These are phyloP conservation scores for Escarpia spicata DNA, from an alignment of 2,888 invertebrate species.

Conservation along the genomic window DNA sequence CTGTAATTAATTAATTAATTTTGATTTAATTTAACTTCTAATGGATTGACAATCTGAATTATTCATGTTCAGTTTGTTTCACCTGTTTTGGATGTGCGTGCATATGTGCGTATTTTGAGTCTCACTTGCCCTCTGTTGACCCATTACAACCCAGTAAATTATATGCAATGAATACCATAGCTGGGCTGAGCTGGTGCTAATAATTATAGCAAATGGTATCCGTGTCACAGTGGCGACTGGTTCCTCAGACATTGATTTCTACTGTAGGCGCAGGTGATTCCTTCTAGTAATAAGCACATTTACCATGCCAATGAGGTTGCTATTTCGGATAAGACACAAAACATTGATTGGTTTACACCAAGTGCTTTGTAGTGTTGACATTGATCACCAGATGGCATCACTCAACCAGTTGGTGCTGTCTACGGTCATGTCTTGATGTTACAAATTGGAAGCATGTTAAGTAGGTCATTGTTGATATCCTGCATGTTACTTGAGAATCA, in stretches of 20 bases:
- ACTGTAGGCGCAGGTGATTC: not conserved
- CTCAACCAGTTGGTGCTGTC: not conserved
- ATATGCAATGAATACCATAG: not conserved
- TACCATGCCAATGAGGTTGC: not conserved
- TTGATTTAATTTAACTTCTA: not conserved
- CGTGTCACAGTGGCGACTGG: not conserved
- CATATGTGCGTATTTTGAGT: not conserved
- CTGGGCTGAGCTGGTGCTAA: not conserved
- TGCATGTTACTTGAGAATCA: no score
- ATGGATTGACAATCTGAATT: not conserved
- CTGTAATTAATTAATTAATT: not conserved
- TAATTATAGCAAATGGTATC: not conserved
- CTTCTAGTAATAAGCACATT: not conserved
- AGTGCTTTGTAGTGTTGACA: not conserved
- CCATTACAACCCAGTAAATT: not conserved
- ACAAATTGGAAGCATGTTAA: no score
- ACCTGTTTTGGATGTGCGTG: no score
- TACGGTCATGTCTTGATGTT: no score
- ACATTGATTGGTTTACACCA: not conserved
- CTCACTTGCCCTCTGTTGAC: not conserved
- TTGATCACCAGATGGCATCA: not conserved
- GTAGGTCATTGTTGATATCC: no score
- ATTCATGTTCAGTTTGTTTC: not conserved
- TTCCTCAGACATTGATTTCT: not conserved
- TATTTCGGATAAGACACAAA: not conserved